Percentiles rank a stretch among this genome's conserved stretches.
Conservation (phyloP, 30 jellyfish, hydroid and myxozoan species). For the Chrysaora quinquecirrha region DNA sequence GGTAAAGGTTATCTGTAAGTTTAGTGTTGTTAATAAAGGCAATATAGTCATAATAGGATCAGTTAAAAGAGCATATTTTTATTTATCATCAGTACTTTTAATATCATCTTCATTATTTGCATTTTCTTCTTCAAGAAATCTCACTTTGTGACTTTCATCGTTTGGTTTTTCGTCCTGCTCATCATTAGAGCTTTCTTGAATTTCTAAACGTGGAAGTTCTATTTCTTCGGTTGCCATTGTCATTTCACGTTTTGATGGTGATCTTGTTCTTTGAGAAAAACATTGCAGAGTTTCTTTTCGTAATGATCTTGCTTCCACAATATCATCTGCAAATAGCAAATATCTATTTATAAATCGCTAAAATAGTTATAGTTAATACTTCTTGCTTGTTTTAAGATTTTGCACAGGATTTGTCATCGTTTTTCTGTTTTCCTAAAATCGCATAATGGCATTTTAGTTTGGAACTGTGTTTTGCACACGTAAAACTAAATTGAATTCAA, state of each 20-base stretch:
- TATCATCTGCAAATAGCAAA: not conserved
- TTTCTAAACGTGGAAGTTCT: not conserved
- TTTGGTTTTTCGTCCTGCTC: not conserved
- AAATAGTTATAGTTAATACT: too few relatives aligned
- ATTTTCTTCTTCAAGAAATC: constrained; percentile 39
- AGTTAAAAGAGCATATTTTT: too few relatives aligned
- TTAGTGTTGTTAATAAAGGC: too few relatives aligned
- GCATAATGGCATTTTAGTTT: too few relatives aligned
- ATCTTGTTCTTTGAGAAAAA: not conserved
- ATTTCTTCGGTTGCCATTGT: not conserved
- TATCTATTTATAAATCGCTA: too few relatives aligned
- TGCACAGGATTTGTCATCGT: too few relatives aligned
- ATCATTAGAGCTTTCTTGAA: not conserved
- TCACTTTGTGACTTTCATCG: not conserved
- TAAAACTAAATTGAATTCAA: too few relatives aligned
- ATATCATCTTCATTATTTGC: constrained; percentile 13
- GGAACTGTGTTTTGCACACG: too few relatives aligned
- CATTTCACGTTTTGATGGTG: not conserved
- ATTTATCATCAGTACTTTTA: not conserved
- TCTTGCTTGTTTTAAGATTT: too few relatives aligned
- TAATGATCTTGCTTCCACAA: not conserved
- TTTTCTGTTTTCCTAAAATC: too few relatives aligned
- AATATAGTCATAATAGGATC: too few relatives aligned
- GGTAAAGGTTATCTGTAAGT: too few relatives aligned
- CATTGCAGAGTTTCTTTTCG: not conserved